Conservation (phyloP, 2,797 vertebrate genomes). For the Galaxias olidus region DNA sequence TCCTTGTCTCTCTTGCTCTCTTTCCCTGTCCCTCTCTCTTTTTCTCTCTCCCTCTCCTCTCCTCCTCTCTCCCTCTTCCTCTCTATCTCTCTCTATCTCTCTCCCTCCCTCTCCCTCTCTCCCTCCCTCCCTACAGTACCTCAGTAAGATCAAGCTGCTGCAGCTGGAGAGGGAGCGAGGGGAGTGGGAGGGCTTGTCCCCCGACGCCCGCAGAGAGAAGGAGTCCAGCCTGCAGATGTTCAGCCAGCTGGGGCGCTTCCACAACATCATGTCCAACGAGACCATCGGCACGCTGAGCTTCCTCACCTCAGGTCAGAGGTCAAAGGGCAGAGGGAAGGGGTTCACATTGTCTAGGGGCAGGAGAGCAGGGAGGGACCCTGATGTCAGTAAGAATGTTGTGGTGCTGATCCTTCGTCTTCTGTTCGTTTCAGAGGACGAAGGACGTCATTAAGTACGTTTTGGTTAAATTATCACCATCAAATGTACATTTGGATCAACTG, state of each 20-base stretch:
- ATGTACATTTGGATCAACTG: no score
- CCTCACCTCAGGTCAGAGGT: slow-evolving; percentile 88
- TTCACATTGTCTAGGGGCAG: background rate
- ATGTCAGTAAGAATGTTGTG: no score
- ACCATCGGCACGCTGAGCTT: slow-evolving; percentile 97
- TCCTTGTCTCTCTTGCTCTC: no score
- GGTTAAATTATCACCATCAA: no score
- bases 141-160: slow-evolving; percentile 97
- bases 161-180: slow-evolving; percentile 95
- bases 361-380: background rate
- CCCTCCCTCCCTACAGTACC: slow-evolving; percentile 78
- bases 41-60: background rate
- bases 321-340: slow-evolving; percentile 17
- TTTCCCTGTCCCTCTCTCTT: no score
- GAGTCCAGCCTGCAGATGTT: slow-evolving; percentile 97
- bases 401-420: no score
- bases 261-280: slow-evolving; percentile 99
- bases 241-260: slow-evolving; percentile 95
- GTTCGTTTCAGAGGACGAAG: no score
- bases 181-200: slow-evolving; percentile 88
- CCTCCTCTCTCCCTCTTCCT: slow-evolving; percentile 8
- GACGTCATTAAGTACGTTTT: no score
- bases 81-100: slow-evolving; percentile 3
- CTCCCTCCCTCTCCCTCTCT: slow-evolving; percentile 28
- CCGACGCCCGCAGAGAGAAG: slow-evolving; percentile 90